Conservation (phyloP, 2,888 invertebrate genomes). For the Opisthograptis luteolata region DNA sequence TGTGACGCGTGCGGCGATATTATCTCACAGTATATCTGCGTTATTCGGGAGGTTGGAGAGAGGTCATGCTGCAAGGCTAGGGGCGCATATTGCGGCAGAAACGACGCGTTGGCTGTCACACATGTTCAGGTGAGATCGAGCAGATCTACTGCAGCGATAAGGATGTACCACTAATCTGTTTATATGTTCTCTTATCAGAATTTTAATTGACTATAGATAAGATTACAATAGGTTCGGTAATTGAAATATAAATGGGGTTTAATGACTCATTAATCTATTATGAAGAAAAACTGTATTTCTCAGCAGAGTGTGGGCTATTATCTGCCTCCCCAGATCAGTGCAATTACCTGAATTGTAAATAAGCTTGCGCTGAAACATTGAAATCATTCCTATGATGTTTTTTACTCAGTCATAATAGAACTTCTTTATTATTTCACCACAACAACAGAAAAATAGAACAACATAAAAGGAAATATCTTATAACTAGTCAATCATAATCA, state of each 20-base stretch:
- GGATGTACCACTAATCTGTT: constrained; percentile 13
- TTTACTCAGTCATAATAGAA: too few relatives aligned
- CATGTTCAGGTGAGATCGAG: constrained; percentile 88
- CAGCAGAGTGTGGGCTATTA: too few relatives aligned
- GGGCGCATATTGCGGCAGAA: constrained; percentile 92
- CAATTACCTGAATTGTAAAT: too few relatives aligned
- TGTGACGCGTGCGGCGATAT: constrained; percentile 85
- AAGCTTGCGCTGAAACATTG: too few relatives aligned
- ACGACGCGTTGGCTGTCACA: constrained; percentile 95
- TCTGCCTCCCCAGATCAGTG: too few relatives aligned
- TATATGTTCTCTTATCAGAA: constrained; percentile 46
- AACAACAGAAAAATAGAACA: too few relatives aligned
- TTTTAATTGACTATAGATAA: constrained; percentile 59
- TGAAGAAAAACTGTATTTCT: too few relatives aligned
- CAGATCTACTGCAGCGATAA: constrained; percentile 11
- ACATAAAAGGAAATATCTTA: too few relatives aligned
- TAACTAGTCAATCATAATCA: too few relatives aligned
- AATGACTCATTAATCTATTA: constrained; percentile 11
- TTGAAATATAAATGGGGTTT: constrained; percentile 5
- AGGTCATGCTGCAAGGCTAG: constrained; percentile 90
- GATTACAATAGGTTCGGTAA: constrained; percentile 39
- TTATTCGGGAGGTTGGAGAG: constrained; percentile 93
- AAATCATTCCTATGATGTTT: too few relatives aligned
- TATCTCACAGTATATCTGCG: constrained; percentile 95
- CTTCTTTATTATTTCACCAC: too few relatives aligned